Conservation (phyloP, 2,888 invertebrate genomes). For the Itoplectis maculator region DNA sequence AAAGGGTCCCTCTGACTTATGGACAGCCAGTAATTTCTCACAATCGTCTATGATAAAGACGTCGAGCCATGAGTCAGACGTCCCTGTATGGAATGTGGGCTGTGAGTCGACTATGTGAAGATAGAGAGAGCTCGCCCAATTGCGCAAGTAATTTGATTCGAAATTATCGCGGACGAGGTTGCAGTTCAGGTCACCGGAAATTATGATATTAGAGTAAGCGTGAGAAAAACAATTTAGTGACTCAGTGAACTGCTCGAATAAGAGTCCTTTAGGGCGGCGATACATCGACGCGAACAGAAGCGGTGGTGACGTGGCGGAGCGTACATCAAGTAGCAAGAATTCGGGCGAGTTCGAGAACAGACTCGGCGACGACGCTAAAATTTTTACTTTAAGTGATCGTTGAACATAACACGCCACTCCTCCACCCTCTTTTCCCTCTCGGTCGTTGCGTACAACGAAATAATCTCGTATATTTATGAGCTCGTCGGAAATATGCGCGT, state of each 20-base stretch:
- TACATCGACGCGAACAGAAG: constrained; percentile 30
- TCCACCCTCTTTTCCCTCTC: constrained; percentile 11
- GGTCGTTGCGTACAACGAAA: constrained; percentile 35
- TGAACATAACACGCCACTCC: constrained; percentile 52
- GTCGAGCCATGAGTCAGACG: not conserved
- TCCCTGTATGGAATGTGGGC: not conserved
- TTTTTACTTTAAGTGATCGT: constrained; percentile 25
- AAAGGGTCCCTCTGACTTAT: constrained; percentile 15
- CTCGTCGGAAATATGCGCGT: constrained; percentile 28
- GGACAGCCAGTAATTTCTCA: not conserved
- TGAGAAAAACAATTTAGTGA: not conserved
- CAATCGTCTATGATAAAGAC: constrained; percentile 19
- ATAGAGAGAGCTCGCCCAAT: too few relatives aligned
- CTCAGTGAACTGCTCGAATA: not conserved
- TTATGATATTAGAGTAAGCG: constrained; percentile 27
- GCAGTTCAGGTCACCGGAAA: constrained; percentile 38
- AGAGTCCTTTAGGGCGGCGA: constrained; percentile 13
- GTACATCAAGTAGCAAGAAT: constrained; percentile 18
- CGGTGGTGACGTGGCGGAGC: not conserved
- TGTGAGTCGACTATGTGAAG: too few relatives aligned
- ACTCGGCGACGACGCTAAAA: not conserved
- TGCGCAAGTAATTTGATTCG: too few relatives aligned
- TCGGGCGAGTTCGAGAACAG: constrained; percentile 31
- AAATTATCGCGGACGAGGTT: not conserved
- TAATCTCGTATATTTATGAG: constrained; percentile 12